phyloP scores from a whole-genome alignment of 1,140 invertebrate species.

The Plectus sambesii region DNA sequence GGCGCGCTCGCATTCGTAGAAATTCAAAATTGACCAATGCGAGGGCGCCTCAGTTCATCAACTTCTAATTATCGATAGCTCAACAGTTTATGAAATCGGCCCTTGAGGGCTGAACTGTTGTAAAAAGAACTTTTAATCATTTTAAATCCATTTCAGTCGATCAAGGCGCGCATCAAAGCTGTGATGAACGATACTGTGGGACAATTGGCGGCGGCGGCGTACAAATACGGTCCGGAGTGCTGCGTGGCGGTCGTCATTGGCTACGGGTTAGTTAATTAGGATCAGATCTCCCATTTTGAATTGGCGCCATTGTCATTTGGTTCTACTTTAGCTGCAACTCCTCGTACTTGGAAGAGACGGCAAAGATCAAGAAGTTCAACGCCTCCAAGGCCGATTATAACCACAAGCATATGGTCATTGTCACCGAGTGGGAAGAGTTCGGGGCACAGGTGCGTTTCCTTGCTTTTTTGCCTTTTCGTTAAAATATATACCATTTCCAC shows the following conservation, averaged over 20 bases:
- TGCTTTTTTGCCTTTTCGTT: too few relatives aligned
- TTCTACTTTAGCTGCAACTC: slow-evolving; percentile 40
- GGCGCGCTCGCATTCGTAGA: too few relatives aligned
- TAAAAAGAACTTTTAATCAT: neutral
- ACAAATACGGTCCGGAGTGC: slow-evolving; percentile 42
- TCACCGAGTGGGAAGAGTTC: slow-evolving; percentile 45
- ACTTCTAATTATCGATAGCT: too few relatives aligned
- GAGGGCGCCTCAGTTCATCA: too few relatives aligned
- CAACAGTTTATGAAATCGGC: too few relatives aligned
- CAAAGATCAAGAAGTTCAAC: slow-evolving; percentile 42
- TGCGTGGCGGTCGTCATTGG: slow-evolving; percentile 41
- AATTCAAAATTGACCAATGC: too few relatives aligned
- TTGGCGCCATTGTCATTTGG: slow-evolving; percentile 9
- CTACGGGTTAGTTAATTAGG: slow-evolving; percentile 31
- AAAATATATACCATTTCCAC: too few relatives aligned
- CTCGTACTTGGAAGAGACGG: slow-evolving; percentile 39
- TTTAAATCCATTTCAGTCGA: slow-evolving; percentile 30
- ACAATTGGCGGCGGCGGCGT: slow-evolving; percentile 41
- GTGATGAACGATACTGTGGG: slow-evolving; percentile 46
- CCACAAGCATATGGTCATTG: slow-evolving; percentile 39
- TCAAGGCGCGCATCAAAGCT: slow-evolving; percentile 41
- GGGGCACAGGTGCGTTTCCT: too few relatives aligned
- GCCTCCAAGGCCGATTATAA: slow-evolving; percentile 27
- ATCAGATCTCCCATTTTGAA: slow-evolving; percentile 6
- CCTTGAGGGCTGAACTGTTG: too few relatives aligned